These are phyloP conservation scores for Drosophila hamatofila DNA, from an alignment of 2,888 invertebrate species.

Conservation along the genomic window DNA sequence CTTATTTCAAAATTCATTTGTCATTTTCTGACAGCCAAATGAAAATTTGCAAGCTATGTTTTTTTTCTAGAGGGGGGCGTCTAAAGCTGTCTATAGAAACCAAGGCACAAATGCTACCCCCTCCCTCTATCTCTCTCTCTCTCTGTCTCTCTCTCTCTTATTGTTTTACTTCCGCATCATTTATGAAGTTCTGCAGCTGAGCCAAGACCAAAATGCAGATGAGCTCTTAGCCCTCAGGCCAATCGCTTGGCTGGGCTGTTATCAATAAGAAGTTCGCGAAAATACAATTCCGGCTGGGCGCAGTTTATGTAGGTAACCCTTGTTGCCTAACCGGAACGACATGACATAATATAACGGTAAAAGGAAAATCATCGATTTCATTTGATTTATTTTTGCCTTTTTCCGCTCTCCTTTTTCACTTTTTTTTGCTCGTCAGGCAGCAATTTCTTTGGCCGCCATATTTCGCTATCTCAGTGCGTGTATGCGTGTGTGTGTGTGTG, in stretches of 20 bases:
- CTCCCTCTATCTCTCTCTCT: not conserved
- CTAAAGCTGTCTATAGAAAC: constrained; percentile 22
- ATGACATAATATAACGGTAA: constrained; percentile 81
- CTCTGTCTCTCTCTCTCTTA: not conserved
- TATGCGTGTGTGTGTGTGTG: constrained; percentile 17
- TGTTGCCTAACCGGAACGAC: constrained; percentile 61
- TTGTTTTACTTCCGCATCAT: constrained; percentile 61
- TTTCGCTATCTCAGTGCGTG: constrained; percentile 40
- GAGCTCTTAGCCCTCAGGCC: constrained; percentile 36
- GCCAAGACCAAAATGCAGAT: constrained; percentile 56
- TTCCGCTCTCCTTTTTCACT: not conserved
- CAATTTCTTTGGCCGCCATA: constrained; percentile 54
- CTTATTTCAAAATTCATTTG: constrained; percentile 81
- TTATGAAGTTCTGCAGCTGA: constrained; percentile 61
- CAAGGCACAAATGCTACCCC: constrained; percentile 30
- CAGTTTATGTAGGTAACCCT: constrained; percentile 38
- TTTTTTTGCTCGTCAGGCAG: constrained; percentile 10
- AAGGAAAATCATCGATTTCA: constrained; percentile 80
- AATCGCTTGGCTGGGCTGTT: constrained; percentile 12
- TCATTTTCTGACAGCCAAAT: constrained; percentile 78
- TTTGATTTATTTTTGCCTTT: constrained; percentile 69
- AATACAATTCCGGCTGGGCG: constrained; percentile 6
- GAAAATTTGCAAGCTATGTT: constrained; percentile 58
- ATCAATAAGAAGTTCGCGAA: constrained; percentile 28
- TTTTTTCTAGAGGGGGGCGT: constrained; percentile 16